A percentile compares a stretch with the other conserved stretches of the same genome.
Evolutionary conservation across 2,113 vertebrate species (phyloP).

Genomic region (Phylloscopus whistleri): DNA sequence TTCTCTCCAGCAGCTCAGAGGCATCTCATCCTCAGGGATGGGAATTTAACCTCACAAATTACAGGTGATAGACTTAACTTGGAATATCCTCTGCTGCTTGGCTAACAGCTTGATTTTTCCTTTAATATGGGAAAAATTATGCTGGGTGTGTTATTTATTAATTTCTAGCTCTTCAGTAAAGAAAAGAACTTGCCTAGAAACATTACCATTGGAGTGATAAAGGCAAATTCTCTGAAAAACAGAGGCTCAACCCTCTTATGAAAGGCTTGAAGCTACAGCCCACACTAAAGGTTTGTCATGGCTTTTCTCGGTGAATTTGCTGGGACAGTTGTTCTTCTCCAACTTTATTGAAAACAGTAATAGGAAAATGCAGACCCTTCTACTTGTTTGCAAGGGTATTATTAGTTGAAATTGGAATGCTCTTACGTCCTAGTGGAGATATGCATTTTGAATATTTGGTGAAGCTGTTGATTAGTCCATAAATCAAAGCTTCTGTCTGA

Average conservation of each 20-base stretch:
- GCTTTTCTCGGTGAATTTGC: background rate
- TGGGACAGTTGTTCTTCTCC: background rate
- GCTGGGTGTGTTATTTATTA: background rate
- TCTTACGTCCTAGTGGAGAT: background rate
- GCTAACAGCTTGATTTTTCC: background rate
- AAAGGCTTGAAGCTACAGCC: background rate
- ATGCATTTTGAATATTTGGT: background rate
- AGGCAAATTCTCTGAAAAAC: background rate
- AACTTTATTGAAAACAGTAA: background rate
- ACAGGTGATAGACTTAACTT: background rate
- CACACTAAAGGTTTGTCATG: background rate
- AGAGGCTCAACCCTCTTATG: background rate
- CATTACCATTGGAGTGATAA: background rate
- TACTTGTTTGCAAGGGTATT: background rate
- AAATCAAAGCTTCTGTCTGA: slow-evolving; percentile 1
- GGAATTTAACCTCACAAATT: background rate
- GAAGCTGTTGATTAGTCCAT: background rate
- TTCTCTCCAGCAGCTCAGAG: background rate
- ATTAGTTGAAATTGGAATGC: background rate
- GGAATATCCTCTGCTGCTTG: background rate
- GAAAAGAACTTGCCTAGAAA: background rate
- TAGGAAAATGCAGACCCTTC: background rate
- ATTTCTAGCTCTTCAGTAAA: background rate
- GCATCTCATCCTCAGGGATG: background rate
- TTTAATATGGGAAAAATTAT: background rate